A percentile compares a stretch with the other conserved stretches of the same genome.
Evolutionary conservation across 64 coral and sea anemone genomes (phyloP).

Genomic region (Montipora foliosa): DNA sequence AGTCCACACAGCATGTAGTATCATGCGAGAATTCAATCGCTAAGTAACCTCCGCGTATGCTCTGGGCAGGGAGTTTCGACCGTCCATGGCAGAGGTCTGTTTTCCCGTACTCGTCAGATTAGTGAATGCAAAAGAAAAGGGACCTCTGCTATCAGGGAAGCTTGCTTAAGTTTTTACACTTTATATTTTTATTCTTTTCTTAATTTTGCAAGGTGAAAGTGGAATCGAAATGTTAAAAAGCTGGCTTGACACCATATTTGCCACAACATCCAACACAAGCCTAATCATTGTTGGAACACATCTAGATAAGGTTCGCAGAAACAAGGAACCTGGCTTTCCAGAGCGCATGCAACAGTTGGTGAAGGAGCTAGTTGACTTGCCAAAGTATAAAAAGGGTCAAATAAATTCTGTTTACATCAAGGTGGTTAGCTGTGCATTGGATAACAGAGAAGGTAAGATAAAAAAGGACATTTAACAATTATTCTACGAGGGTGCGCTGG

Average conservation of each 20-base stretch:
- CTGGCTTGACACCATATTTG: constrained; percentile 93
- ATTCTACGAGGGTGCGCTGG: too few relatives aligned
- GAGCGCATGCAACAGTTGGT: constrained; percentile 61
- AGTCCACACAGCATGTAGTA: too few relatives aligned
- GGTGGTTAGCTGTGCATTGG: constrained; percentile 78
- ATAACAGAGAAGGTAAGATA: constrained; percentile 75
- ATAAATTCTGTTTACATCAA: constrained; percentile 81
- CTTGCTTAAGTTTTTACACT: background rate
- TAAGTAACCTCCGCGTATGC: too few relatives aligned
- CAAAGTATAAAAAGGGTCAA: constrained; percentile 14
- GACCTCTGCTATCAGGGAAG: too few relatives aligned
- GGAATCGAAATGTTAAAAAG: constrained; percentile 69
- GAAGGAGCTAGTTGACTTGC: constrained; percentile 53
- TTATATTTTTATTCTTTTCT: background rate
- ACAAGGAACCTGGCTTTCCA: constrained; percentile 58
- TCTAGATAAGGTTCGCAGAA: constrained; percentile 75
- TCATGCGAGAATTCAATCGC: too few relatives aligned
- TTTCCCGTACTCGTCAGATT: too few relatives aligned
- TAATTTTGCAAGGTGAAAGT: constrained; percentile 29
- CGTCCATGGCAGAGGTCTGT: too few relatives aligned
- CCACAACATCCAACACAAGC: constrained; percentile 71
- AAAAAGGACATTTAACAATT: background rate
- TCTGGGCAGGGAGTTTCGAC: too few relatives aligned
- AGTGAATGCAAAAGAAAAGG: too few relatives aligned
- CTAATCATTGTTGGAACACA: constrained; percentile 96